Evolutionary conservation across 2,113 vertebrate genomes (phyloP).

Genomic region (Chaetura pelagica): DNA sequence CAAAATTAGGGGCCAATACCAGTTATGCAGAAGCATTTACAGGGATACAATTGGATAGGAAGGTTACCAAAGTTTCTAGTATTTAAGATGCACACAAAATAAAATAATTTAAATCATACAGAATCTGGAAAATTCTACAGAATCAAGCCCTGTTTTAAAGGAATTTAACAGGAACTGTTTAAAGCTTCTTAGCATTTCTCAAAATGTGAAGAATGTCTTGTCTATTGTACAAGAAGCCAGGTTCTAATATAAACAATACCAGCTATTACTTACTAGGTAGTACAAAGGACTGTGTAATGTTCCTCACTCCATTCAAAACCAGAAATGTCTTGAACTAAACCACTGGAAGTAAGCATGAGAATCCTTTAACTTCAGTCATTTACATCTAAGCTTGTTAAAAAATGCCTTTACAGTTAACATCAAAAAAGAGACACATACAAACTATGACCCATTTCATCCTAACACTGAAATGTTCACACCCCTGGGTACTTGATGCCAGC

Average conservation of each 20-base stretch:
- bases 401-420: background rate
- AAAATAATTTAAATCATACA: background rate
- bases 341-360: background rate
- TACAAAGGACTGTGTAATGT: background rate
- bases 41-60: background rate
- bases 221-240: background rate
- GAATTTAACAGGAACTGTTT: background rate
- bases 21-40: background rate
- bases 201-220: background rate
- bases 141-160: background rate
- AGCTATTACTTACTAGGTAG: background rate
- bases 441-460: background rate
- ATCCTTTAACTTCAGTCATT: background rate
- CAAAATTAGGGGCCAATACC: background rate
- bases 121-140: background rate
- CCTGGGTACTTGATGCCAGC: background rate
- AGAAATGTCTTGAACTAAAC: background rate
- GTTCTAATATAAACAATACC: background rate
- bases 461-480: background rate
- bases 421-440: background rate
- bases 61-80: background rate
- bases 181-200: background rate
- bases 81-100: background rate
- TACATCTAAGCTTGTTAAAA: background rate
- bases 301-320: background rate